Evolutionary conservation across 2,797 vertebrate genomes (phyloP).

Genomic region (Glyptemys insculpta): DNA sequence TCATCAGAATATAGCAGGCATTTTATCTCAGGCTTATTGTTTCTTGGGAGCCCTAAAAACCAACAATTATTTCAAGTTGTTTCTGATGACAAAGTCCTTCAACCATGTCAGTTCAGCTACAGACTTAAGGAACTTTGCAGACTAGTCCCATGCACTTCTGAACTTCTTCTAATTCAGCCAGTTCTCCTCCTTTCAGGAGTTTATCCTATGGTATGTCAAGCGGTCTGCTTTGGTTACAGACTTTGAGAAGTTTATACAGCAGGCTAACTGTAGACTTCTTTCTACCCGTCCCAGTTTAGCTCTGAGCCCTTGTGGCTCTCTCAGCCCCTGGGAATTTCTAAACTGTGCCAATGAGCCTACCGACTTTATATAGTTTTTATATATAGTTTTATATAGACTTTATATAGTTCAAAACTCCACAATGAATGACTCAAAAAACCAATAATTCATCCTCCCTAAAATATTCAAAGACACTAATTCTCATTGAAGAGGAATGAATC

Average conservation of each 20-base stretch:
- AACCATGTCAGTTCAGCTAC: neutral
- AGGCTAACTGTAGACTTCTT: conserved; percentile 3
- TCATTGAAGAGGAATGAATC: conserved; percentile 51
- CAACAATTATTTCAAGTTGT: conserved; percentile 6
- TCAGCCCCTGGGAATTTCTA: conserved; percentile 44
- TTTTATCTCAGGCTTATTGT: neutral
- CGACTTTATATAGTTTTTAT: conserved; percentile 41
- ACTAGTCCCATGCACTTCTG: neutral
- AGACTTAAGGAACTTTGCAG: conserved; percentile 15
- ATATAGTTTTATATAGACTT: conserved; percentile 40
- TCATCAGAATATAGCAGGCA: conserved; percentile 8
- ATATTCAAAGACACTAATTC: conserved; percentile 48
- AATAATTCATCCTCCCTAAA: conserved; percentile 12
- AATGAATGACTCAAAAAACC: conserved; percentile 44
- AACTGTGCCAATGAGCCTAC: conserved; percentile 11
- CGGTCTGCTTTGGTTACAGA: conserved; percentile 38
- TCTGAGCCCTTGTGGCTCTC: conserved; percentile 21
- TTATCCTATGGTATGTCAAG: neutral
- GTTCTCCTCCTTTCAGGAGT: conserved; percentile 10
- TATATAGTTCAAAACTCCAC: conserved; percentile 40
- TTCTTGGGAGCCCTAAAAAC: conserved; percentile 35
- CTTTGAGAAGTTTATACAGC: conserved; percentile 38
- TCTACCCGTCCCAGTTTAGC: conserved; percentile 20
- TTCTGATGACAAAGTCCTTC: neutral
- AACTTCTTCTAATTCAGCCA: neutral